These are phyloP conservation scores for Bubo blakistoni DNA, from an alignment of 2,113 vertebrate species.

Conservation along the genomic window DNA sequence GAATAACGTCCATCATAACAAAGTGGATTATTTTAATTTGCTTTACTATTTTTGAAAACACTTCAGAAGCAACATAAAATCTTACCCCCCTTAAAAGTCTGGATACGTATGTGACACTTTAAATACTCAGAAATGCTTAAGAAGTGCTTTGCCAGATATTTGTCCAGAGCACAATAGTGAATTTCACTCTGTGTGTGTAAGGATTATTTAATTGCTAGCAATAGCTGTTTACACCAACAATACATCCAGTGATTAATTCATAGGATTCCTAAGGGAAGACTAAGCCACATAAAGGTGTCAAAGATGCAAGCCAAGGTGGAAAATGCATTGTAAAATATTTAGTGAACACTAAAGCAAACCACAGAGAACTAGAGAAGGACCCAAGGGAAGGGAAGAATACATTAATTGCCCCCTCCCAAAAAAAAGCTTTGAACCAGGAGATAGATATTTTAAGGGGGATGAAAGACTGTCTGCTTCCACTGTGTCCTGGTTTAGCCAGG, in stretches of 20 bases:
- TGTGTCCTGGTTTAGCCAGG: no score
- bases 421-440: background rate
- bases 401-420: background rate
- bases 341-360: background rate
- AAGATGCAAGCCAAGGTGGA: background rate
- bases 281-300: background rate
- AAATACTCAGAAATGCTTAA: background rate
- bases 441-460: background rate
- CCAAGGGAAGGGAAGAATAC: background rate
- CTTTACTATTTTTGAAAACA: background rate
- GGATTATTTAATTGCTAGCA: constrained; percentile 11
- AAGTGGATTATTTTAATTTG: background rate
- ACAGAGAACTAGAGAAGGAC: background rate
- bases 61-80: background rate
- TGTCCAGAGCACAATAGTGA: background rate
- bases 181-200: background rate
- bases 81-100: background rate
- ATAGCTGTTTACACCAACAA: background rate
- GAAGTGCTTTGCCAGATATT: background rate
- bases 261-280: background rate
- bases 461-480: background rate
- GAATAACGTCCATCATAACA: background rate
- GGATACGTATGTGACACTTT: background rate
- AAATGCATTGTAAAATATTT: constrained; percentile 30
- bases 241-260: constrained; percentile 23